Conservation (phyloP, 1,140 invertebrate genomes). For the Odontomachus brunneus region DNA sequence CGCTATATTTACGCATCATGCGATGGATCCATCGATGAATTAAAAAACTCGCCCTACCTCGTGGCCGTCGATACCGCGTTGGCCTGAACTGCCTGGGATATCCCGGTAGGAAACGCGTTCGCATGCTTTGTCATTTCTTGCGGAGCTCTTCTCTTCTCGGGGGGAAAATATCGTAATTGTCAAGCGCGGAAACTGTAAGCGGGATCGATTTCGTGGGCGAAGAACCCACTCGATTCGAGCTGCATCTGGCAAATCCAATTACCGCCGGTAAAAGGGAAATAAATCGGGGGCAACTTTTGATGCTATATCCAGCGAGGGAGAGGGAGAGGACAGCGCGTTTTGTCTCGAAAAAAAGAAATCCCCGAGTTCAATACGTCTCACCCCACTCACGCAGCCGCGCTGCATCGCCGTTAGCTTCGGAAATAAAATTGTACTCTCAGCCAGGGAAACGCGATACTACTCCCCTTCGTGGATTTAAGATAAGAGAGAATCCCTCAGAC, state of each 20-base stretch:
- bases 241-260: conserved; percentile 60
- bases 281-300: conserved; percentile 56
- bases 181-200: conserved; percentile 29
- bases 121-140: conserved; percentile 33
- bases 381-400: background rate
- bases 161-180: conserved; percentile 44
- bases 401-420: conserved; percentile 32
- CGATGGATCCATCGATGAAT: too few species aligned
- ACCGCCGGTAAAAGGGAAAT: conserved; percentile 57
- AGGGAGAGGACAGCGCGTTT: conserved; percentile 51
- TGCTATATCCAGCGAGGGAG: conserved; percentile 25
- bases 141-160: too few species aligned
- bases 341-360: conserved; percentile 58
- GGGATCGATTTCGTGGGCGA: conserved; percentile 37
- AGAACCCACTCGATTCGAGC: conserved; percentile 47
- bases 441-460: conserved; percentile 48
- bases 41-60: too few species aligned
- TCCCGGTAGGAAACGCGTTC: conserved; percentile 12
- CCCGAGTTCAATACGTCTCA: conserved; percentile 50
- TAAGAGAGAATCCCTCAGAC: conserved; percentile 33
- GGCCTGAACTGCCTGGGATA: conserved; percentile 2
- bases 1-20: too few species aligned
- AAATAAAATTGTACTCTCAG: conserved; percentile 37
- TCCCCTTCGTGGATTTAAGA: conserved; percentile 23
- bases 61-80: background rate